Base-by-base conservation (phyloP, 2,113 vertebrate genomes). In the Rattus rattus region DNA sequence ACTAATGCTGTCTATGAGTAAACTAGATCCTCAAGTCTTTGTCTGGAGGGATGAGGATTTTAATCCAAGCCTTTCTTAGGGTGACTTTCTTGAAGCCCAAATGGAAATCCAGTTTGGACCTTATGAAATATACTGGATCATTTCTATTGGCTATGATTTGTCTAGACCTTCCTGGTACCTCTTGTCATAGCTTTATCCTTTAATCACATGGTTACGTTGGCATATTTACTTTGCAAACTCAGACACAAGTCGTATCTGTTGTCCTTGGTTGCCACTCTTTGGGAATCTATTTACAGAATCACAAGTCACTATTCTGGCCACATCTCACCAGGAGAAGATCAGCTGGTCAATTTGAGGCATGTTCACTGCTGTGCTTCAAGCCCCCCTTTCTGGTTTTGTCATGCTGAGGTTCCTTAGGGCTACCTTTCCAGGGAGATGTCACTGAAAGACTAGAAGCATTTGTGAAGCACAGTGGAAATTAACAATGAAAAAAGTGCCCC, bases 1-100 rank as follows among this genome's bases (percentile, higher is more conserved):
- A 95, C 75, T 97, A 94, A 93, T 94, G 70, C 14, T 72, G 43
- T 89, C 83, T 92, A 16, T 89, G 83, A 95, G 93, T 79, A 96
- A 92, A 94, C 75, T 91, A 94, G 52, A 90, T 90, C 47, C 87
- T 76, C 63, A 91, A 91, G 69, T 86, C 67, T 33, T 96, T 87
- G 63, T 94, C 73, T 61, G 47, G 86, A 96, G n/a, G 20, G 13
- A 33, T 94, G n/a, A 81, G 76, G 90, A 83, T 90, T 61, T 87
- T 97, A 95, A 90, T 52, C 10, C 70, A 89, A 72, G 92, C 56
- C 39, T 75, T 67, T 97, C 33, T 70, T 93, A 93, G 79, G 52
- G 90, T 91, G 93, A 96, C 33, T 92, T 97, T 85, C 49, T 94
- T 72, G 86, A 94, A 24, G 30, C 39, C 33, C 33, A 75, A 22